Conservation (phyloP, 2,797 vertebrate genomes). For the Serranus cabrilla region DNA sequence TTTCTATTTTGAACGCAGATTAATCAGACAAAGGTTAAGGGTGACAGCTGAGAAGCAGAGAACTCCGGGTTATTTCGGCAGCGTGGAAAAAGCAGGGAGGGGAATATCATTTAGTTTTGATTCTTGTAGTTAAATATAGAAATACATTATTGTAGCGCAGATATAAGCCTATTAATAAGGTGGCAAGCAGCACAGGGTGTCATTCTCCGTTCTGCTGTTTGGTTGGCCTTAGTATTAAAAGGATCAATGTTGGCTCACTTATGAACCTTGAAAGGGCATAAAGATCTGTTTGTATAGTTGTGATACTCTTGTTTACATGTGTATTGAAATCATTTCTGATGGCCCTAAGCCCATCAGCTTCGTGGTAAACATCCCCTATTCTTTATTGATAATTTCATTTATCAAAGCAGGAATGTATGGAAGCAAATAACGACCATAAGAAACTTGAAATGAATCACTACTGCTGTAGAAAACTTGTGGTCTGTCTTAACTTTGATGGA, state of each 20-base stretch:
- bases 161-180: neutral
- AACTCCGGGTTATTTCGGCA: constrained; percentile 29
- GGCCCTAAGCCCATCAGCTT: neutral
- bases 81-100: constrained; percentile 17
- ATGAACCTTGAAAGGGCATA: neutral
- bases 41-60: constrained; percentile 27
- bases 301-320: neutral
- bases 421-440: neutral
- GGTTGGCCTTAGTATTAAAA: neutral
- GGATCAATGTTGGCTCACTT: neutral
- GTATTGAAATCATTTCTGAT: neutral
- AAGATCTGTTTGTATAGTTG: neutral
- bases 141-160: neutral
- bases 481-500: no score
- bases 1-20: constrained; percentile 63
- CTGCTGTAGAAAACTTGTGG: neutral
- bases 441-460: neutral
- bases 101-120: constrained; percentile 3
- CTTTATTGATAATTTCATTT: neutral
- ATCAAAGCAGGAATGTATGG: neutral
- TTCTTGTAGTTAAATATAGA: constrained; percentile 18
- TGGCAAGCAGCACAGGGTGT: neutral
- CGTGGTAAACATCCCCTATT: neutral
- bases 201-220: constrained; percentile 2
- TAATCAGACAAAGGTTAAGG: constrained; percentile 59